A percentile compares a stretch with the other conserved stretches of the same genome.
phyloP scores from a whole-genome alignment of 2,888 invertebrate genomes.

The Chromoteleia sp. region DNA sequence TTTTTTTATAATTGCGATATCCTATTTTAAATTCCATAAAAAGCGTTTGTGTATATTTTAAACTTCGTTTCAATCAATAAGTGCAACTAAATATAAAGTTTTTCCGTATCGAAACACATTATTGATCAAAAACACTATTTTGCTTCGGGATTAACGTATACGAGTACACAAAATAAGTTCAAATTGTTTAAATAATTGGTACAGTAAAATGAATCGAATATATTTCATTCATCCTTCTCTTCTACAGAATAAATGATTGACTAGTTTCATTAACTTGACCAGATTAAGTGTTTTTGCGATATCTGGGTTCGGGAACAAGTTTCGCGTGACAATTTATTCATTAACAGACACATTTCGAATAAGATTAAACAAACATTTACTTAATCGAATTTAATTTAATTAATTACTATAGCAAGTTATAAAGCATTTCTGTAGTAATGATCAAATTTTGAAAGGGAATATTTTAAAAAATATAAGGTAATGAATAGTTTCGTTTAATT shows the following conservation, averaged over 20 bases:
- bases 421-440: too few species aligned
- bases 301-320: not conserved
- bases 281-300: constrained; percentile 6
- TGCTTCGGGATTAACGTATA: not conserved
- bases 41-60: constrained; percentile 9
- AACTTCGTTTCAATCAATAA: constrained; percentile 25
- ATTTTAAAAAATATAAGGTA: too few species aligned
- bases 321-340: too few species aligned
- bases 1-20: not conserved
- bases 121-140: constrained; percentile 33
- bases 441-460: too few species aligned
- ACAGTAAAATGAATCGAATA: not conserved
- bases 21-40: constrained; percentile 2
- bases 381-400: too few species aligned
- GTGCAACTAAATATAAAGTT: constrained; percentile 43
- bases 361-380: too few species aligned
- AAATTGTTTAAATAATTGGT: constrained; percentile 6
- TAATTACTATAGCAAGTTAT: too few species aligned
- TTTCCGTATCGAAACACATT: constrained; percentile 38
- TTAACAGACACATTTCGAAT: too few species aligned
- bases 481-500: too few species aligned
- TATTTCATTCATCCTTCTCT: not conserved
- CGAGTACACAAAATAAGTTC: not conserved
- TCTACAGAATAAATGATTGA: too few species aligned
- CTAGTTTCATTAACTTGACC: too few species aligned